A percentile compares a stretch with the other conserved stretches of the same genome.
These are phyloP conservation scores for Oasisia sp. DNA, from an alignment of 2,888 invertebrate species.

Conservation along the genomic window DNA sequence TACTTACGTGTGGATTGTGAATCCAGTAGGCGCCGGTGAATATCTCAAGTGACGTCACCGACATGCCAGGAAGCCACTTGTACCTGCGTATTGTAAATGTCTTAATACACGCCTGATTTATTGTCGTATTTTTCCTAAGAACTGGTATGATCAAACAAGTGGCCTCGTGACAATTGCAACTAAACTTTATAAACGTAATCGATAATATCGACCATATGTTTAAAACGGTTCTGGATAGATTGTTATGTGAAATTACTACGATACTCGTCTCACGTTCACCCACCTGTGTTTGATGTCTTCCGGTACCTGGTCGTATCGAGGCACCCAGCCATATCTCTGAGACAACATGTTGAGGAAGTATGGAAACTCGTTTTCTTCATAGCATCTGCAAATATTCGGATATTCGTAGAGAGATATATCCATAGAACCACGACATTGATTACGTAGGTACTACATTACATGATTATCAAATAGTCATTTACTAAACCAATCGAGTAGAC, in stretches of 20 bases:
- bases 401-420: no score
- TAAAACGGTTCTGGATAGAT: not conserved
- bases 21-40: slow-evolving; percentile 55
- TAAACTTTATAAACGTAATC: no score
- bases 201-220: not conserved
- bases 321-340: slow-evolving; percentile 64
- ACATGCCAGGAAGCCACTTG: slow-evolving; percentile 58
- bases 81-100: slow-evolving; percentile 41
- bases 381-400: slow-evolving; percentile 23
- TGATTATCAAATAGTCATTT: no score
- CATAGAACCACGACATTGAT: no score
- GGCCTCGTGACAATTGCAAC: not conserved
- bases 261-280: not conserved
- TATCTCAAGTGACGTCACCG: slow-evolving; percentile 64
- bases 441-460: no score
- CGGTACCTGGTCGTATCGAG: slow-evolving; percentile 49
- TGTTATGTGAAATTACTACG: not conserved
- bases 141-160: not conserved
- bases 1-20: not conserved
- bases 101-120: not conserved
- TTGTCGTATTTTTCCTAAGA: not conserved
- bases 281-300: slow-evolving; percentile 46
- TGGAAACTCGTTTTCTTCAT: slow-evolving; percentile 50
- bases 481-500: no score
- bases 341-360: slow-evolving; percentile 60